Conservation (phyloP, 2,113 vertebrate species). For the Toxostoma redivivum region DNA sequence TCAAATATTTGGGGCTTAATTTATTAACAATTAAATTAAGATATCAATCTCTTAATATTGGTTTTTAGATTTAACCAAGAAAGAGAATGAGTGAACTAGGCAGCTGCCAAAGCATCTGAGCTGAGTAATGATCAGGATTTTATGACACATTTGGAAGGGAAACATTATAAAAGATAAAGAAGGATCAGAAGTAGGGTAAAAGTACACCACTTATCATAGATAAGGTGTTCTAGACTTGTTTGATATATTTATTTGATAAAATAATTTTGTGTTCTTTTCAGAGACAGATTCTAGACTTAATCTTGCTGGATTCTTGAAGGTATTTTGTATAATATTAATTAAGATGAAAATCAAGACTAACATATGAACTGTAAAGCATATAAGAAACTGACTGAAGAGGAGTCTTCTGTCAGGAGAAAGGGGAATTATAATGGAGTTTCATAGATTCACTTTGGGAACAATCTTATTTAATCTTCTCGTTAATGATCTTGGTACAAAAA, state of each 20-base stretch:
- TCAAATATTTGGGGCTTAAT: neutral
- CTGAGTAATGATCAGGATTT: neutral
- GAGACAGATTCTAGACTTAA: neutral
- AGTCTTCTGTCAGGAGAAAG: neutral
- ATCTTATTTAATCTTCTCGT: constrained; percentile 18
- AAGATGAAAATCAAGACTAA: neutral
- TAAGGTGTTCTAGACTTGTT: neutral
- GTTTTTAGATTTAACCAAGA: neutral
- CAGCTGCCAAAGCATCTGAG: neutral
- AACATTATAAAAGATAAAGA: neutral
- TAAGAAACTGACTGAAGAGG: neutral
- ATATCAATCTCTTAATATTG: neutral
- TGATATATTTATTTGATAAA: neutral
- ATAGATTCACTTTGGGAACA: neutral
- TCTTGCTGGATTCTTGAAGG: neutral
- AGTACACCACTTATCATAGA: neutral
- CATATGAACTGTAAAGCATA: neutral
- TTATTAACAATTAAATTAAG: neutral
- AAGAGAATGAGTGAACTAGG: neutral
- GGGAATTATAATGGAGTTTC: neutral
- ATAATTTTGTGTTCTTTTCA: neutral
- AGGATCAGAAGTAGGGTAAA: neutral
- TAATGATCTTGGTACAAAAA: constrained; percentile 13
- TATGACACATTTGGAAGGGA: neutral
- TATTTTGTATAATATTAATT: neutral